Evolutionary conservation across 2,888 invertebrate genomes (phyloP), one percentile per base, ranked within the genome.

Genomic region (Ophion slaviceki): DNA sequence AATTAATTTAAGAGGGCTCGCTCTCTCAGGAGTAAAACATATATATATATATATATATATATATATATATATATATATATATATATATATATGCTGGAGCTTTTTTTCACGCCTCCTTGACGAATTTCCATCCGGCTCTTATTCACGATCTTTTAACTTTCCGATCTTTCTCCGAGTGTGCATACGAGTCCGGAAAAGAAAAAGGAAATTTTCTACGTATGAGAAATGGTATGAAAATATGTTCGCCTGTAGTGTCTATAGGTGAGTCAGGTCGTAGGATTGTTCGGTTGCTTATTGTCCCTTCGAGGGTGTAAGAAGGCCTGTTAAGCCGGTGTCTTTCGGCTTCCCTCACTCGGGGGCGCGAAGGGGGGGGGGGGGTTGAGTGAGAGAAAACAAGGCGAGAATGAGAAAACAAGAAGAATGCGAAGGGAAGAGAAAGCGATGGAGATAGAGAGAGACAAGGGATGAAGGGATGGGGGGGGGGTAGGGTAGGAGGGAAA

Each of bases 1-100:
- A 93, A 93, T 93, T 93, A 93, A 93, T 93, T 93, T 93, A 92
- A 93, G 92, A 91, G 92, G 92, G 91, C 92, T 91, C 90, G 89
- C 88, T 90, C 88, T 82, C 76, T 82, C 79, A 40, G 90, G 90
- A 86, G 2, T n/a, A 40, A 68, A 45, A 59, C 20, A 66, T 20
- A 59, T 7, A 5, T 32, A 76, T 28, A 66, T 32, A 62, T 24
- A 24, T 24, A 24, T 24, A 24, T 24, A 24, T 24, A 24, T 24
- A 24, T 24, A 24, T n/a, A n/a, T n/a, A n/a, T n/a, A n/a, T n/a
- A n/a, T n/a, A n/a, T n/a, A 24, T 24, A 24, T 24, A 24, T 24
- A 24, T 45, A 74, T 45, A 74, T 89, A 88, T 80, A 70, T 2
- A 20, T 53, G 59, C 47, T 5, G 11, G 61, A 28, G 64, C 74